A percentile compares a stretch with the other conserved stretches of the same genome.
Conservation (phyloP, 1,140 invertebrate species). For the Cherax quadricarinatus region DNA sequence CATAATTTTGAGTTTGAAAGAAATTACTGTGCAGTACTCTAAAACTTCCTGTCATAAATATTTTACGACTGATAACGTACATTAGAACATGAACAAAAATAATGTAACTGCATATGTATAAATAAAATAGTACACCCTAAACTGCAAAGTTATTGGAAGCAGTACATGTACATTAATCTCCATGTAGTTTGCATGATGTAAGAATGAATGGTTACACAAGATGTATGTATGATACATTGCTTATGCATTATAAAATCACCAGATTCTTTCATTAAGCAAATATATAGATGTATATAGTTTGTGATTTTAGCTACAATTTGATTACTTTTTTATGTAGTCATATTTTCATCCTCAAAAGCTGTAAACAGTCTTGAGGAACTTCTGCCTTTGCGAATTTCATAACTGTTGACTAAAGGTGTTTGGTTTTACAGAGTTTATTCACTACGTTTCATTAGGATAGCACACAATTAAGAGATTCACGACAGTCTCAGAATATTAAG, state of each 20-base stretch:
- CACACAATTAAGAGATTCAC: background rate
- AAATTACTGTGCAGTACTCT: background rate
- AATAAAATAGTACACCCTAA: background rate
- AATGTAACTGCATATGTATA: background rate
- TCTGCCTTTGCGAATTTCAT: background rate
- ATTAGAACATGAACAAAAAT: background rate
- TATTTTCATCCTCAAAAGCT: background rate
- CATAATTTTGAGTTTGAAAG: background rate
- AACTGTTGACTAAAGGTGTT: background rate
- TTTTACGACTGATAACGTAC: background rate
- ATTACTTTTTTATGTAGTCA: conserved; percentile 65
- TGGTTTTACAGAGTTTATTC: conserved; percentile 5
- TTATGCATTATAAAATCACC: conserved; percentile 7
- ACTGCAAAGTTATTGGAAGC: background rate
- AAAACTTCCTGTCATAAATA: background rate
- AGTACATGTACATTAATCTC: background rate
- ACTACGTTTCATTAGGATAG: background rate
- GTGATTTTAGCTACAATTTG: conserved; percentile 62
- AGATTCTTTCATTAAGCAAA: conserved; percentile 38
- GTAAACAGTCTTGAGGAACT: background rate
- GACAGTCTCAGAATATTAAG: background rate
- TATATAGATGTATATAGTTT: conserved; percentile 60
- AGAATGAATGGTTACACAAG: background rate
- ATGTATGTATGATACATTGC: background rate
- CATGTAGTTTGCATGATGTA: conserved; percentile 23